A percentile compares a stretch with the other conserved stretches of the same genome.
Evolutionary conservation across 2,888 invertebrate genomes (phyloP).

Genomic region (Polietes domitor): DNA sequence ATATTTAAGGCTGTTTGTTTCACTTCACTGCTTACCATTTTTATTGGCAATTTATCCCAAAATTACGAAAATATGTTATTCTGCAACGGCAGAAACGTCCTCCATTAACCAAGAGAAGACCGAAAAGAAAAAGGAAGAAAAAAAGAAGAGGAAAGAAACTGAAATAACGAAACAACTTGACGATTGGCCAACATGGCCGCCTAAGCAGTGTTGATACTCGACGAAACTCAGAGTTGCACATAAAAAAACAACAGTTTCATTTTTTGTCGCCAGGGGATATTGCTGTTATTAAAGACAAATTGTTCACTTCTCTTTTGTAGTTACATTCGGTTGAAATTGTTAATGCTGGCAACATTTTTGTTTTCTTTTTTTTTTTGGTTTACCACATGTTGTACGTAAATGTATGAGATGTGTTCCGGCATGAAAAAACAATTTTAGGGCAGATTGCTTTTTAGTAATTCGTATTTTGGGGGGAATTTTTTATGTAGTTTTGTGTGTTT

Average conservation of each 20-base stretch:
- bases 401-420: neutral
- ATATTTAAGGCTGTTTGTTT: neutral
- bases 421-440: no score
- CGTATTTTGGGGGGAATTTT: no score
- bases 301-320: no score
- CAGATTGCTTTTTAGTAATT: no score
- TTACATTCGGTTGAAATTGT: no score
- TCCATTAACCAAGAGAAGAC: conserved; percentile 77
- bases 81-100: conserved; percentile 79
- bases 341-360: no score
- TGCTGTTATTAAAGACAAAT: no score
- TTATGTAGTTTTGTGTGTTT: no score
- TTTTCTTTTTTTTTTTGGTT: no score
- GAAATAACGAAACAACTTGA: conserved; percentile 71
- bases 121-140: conserved; percentile 76
- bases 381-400: no score
- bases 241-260: neutral
- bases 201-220: conserved; percentile 44
- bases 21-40: conserved; percentile 77
- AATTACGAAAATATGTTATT: conserved; percentile 71
- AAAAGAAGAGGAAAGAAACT: conserved; percentile 60
- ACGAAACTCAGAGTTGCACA: conserved; percentile 40
- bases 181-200: conserved; percentile 75
- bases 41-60: conserved; percentile 75
- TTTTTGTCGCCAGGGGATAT: conserved; percentile 6